Percentiles rank a stretch among this genome's conserved stretches.
Conservation (phyloP, 2,797 vertebrate genomes). For the Hippocampus kuda region DNA sequence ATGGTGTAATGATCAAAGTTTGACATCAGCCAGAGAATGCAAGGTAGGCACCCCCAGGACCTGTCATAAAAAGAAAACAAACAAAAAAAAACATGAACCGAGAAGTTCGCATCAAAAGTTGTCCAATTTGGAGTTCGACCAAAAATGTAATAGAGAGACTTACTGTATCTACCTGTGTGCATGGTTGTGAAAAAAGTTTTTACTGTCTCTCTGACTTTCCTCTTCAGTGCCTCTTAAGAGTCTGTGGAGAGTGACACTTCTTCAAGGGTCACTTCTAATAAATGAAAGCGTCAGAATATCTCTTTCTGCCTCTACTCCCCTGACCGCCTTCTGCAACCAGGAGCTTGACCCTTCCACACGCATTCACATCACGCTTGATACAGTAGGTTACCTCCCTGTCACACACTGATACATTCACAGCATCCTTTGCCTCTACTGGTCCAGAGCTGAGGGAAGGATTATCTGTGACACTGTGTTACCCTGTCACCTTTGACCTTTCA, state of each 20-base stretch:
- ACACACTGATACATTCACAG: constrained; percentile 11
- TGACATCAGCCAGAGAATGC: constrained; percentile 2
- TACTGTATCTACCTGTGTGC: background rate
- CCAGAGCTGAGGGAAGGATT: constrained; percentile 56
- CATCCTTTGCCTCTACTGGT: constrained; percentile 33
- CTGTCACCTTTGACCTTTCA: constrained; percentile 57
- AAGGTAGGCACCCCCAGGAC: background rate
- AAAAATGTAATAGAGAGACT: background rate
- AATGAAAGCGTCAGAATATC: constrained; percentile 41
- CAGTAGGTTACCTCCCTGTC: constrained; percentile 17
- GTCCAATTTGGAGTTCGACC: background rate
- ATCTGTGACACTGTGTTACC: constrained; percentile 54
- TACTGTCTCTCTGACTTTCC: background rate
- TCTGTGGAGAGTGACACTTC: constrained; percentile 15
- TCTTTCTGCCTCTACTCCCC: constrained; percentile 10
- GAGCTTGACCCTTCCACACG: constrained; percentile 42
- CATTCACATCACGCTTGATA: constrained; percentile 15
- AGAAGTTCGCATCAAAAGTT: background rate
- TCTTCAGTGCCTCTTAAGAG: background rate
- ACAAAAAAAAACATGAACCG: background rate
- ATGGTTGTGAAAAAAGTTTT: background rate
- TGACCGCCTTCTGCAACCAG: constrained; percentile 25
- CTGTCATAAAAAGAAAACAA: background rate
- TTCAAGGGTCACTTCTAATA: constrained; percentile 50
- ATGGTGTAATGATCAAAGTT: constrained; percentile 8